A percentile compares a stretch with the other conserved stretches of the same genome.
phyloP scores from a whole-genome alignment of 2,113 vertebrate species.

The Argyrosomus japonicus region DNA sequence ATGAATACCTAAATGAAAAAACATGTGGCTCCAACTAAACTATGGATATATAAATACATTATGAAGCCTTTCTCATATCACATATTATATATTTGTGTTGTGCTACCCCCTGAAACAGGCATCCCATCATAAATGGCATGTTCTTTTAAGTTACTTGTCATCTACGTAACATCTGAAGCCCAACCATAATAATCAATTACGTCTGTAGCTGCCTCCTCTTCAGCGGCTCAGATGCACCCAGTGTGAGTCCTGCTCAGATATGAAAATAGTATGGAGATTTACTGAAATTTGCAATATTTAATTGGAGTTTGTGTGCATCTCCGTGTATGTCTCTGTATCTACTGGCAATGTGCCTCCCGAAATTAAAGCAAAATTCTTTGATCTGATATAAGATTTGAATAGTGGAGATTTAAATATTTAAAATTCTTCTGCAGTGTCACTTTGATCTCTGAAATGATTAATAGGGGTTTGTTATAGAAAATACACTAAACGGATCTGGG shows the following conservation, averaged over 20 bases:
- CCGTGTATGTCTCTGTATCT: constrained; percentile 79
- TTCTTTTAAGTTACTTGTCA: constrained; percentile 81
- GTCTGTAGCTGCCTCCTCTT: constrained; percentile 54
- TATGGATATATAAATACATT: constrained; percentile 20
- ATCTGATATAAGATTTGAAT: constrained; percentile 86
- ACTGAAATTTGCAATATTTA: constrained; percentile 80
- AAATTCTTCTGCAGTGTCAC: constrained; percentile 82
- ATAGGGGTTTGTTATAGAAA: constrained; percentile 86
- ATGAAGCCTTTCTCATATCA: constrained; percentile 45
- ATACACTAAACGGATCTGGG: constrained; percentile 81
- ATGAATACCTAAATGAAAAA: constrained; percentile 1
- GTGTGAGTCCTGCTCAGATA: constrained; percentile 76
- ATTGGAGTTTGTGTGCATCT: constrained; percentile 83
- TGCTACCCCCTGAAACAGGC: constrained; percentile 40
- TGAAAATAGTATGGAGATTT: constrained; percentile 79
- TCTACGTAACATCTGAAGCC: constrained; percentile 70
- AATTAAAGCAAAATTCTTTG: constrained; percentile 86
- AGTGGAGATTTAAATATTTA: constrained; percentile 87
- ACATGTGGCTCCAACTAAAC: neutral
- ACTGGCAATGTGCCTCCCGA: constrained; percentile 76
- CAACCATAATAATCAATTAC: constrained; percentile 77
- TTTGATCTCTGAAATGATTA: constrained; percentile 87
- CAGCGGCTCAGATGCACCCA: constrained; percentile 61
- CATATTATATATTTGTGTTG: constrained; percentile 47
- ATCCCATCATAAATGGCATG: constrained; percentile 68